Base-by-base conservation (phyloP, 2,113 vertebrate species). In the Brachypodius melanocephalos region DNA sequence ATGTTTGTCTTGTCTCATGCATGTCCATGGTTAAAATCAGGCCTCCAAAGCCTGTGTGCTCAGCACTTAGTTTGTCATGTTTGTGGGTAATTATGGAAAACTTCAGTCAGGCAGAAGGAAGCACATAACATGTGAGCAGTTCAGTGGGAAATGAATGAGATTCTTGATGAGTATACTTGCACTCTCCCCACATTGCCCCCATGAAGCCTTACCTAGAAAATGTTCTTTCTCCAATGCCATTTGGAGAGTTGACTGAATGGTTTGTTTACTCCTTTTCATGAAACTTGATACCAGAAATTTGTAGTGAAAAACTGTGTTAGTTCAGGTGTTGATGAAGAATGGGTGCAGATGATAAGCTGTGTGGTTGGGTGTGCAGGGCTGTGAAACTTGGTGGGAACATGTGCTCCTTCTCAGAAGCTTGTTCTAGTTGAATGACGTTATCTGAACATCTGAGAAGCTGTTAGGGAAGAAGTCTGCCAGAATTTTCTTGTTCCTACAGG, bases 151-250 rank as follows among this genome's bases (percentile, higher is more conserved):
- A 69, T 76, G 34, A 81, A 45, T 55, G 65, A 66, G 51, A n/a
- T 54, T 48, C 52, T 65, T 21, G n/a, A n/a, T 0, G 1, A 38
- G 5, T 5, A 10, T 22, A 48, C 67, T 79, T 89, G 31, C 6
- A 28, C 63, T 55, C 2, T 26, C 5, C 19, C 7, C 0, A 0
- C 0, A 0, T 21, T 13, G 1, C 31, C 42, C 31, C 55, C 4
- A 0, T 20, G 14, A 55, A 78, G 55, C 57, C 26, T 36, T 78
- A 46, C 61, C 81, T 78, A 38, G 81, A 42, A 86, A 72, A 91
- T 18, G 12, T 67, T 83, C 55, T 38, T 86, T 49, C 48, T 49
- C 48, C 48, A 49, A 8, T 49, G 28, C 52, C 6, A 0, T 59
- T 52, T 58, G 55, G 38, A 67, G 83, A 59, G 28, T 15, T 61